Evolutionary conservation across 2,888 invertebrate species (phyloP).

Genomic region (Folsomia manolachei): DNA sequence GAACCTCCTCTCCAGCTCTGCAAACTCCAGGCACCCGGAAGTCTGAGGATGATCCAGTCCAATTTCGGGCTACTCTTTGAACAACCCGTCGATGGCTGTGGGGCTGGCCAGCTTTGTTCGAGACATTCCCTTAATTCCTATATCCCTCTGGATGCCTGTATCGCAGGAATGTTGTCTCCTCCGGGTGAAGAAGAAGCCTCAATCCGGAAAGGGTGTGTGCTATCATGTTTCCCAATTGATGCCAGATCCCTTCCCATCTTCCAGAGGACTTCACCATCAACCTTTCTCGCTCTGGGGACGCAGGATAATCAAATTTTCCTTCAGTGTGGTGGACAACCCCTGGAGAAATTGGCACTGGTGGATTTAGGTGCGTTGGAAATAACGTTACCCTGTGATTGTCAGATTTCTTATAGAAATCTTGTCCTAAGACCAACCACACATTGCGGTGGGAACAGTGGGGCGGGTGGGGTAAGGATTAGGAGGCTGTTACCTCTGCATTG

Average conservation of each 20-base stretch:
- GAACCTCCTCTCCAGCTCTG: conserved; percentile 28
- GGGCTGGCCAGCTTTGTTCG: conserved; percentile 36
- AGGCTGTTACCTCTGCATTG: conserved; percentile 40
- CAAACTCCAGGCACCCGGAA: conserved; percentile 26
- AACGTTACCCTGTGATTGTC: conserved; percentile 39
- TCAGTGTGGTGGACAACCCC: conserved; percentile 33
- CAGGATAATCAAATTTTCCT: conserved; percentile 29
- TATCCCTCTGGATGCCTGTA: conserved; percentile 37
- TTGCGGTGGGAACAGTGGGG: conserved; percentile 16
- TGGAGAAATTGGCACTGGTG: conserved; percentile 28
- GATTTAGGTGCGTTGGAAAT: conserved; percentile 38
- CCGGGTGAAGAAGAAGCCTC: conserved; percentile 23
- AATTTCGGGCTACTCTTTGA: conserved; percentile 37
- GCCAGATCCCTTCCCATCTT: conserved; percentile 31
- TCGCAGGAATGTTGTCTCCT: conserved; percentile 22
- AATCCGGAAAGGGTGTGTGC: conserved; percentile 28
- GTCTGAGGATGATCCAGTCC: conserved; percentile 36
- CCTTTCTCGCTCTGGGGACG: conserved; percentile 37
- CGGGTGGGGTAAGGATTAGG: conserved; percentile 12
- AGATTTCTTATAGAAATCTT: conserved; percentile 35
- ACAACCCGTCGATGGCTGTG: conserved; percentile 22
- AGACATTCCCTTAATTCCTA: conserved; percentile 34
- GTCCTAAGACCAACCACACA: conserved; percentile 32
- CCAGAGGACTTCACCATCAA: conserved; percentile 27
- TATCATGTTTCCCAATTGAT: conserved; percentile 35